Conservation (phyloP, 30 jellyfish, hydroid and myxozoan genomes). For the Chrysaora quinquecirrha region DNA sequence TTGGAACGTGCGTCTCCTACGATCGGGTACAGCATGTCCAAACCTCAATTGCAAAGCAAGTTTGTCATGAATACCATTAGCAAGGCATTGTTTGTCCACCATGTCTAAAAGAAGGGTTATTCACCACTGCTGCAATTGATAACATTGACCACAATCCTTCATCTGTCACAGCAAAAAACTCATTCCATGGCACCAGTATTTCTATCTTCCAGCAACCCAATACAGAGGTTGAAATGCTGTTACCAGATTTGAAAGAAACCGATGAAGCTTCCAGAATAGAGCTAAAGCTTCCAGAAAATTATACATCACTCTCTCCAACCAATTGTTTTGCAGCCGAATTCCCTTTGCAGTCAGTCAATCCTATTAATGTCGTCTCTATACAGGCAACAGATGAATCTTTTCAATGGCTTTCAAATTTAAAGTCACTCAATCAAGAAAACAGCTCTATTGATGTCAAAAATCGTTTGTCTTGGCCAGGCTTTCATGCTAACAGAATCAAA, state of each 20-base stretch:
- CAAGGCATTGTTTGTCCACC: constrained; percentile 46
- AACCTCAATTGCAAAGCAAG: constrained; percentile 12
- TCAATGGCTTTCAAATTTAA: neutral
- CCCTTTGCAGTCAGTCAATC: neutral
- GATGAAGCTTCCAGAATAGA: constrained; percentile 23
- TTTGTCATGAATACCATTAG: constrained; percentile 18
- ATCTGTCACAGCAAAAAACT: constrained; percentile 16
- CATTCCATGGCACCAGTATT: constrained; percentile 47
- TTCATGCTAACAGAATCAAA: neutral
- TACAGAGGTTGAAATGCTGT: constrained; percentile 6
- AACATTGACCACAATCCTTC: constrained; percentile 51
- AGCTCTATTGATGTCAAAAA: neutral
- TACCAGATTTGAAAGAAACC: constrained; percentile 15
- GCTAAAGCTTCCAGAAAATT: constrained; percentile 44
- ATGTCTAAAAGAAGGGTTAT: constrained; percentile 24
- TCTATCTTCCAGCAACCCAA: constrained; percentile 50
- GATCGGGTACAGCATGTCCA: constrained; percentile 37
- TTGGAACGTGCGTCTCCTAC: constrained; percentile 41
- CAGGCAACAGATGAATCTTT: neutral
- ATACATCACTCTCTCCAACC: constrained; percentile 37
- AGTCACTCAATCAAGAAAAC: neutral
- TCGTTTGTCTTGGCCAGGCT: constrained; percentile 32
- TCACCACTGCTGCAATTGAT: constrained; percentile 31
- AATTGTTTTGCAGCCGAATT: constrained; percentile 5
- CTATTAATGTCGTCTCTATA: neutral